Base-by-base conservation (phyloP, 2,113 vertebrate genomes). In the Antechinus flavipes region DNA sequence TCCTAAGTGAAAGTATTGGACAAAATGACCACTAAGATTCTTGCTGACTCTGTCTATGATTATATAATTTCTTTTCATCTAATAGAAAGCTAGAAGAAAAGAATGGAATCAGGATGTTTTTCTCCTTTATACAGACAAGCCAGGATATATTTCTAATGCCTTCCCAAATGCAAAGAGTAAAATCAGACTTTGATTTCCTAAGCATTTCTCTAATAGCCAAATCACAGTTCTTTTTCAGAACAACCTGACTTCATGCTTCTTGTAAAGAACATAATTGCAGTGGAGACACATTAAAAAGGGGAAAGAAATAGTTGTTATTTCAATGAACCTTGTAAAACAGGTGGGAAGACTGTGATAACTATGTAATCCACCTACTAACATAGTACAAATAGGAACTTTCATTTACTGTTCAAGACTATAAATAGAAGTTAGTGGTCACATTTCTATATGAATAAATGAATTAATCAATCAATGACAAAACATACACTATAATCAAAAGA, bases 391-490 rank as follows among this genome's bases (percentile, higher is more conserved):
- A 97, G 97, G 97, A 98, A 98, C 95, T 98, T 98, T 98, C 97
- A 98, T 90, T 96, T 96, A 95, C 91, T 94, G 97, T 97, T 97
- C 95, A 95, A 92, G 98, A 98, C 98, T 98, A 98, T 98, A 98
- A 99, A 98, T 97, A 98, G 97, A 97, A 98, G 97, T 93, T 95
- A 98, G 98, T 98, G 95, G 94, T 97, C 95, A 91, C 96, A 96
- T 98, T 98, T 97, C 97, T 98, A 97, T 95, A 98, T 98, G 98
- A 98, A 98, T 98, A 98, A 99, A 98, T 98, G 98, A 98, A 98
- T 98, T 98, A 98, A 98, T 99, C 98, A 98, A 98, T 99, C 98
- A 98, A 97, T 98, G 98, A 98, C 98, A 98, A 97, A 97, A 30
- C 97, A 94, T 96, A 97, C 98, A 98, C 95, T 98, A 97, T 98